Evolutionary conservation across 2,888 invertebrate species (phyloP).

Genomic region (Athalia cordata): DNA sequence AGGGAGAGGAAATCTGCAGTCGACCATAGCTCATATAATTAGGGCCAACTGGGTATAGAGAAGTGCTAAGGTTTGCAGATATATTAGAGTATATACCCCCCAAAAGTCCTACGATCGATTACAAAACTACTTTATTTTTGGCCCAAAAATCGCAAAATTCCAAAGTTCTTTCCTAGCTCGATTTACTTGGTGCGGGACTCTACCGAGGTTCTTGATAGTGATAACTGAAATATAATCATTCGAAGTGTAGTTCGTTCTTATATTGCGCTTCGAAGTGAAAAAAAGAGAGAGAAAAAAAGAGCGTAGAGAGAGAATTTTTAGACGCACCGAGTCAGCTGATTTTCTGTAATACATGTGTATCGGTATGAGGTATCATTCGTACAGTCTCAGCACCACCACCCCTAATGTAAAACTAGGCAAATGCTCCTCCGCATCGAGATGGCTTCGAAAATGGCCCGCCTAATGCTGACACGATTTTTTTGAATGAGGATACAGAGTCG

Average conservation of each 20-base stretch:
- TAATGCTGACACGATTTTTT: conserved; percentile 44
- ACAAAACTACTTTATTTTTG: too few species aligned
- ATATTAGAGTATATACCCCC: too few species aligned
- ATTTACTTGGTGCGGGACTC: too few species aligned
- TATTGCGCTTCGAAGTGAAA: not conserved
- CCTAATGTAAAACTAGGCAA: conserved; percentile 18
- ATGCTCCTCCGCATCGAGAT: conserved; percentile 33
- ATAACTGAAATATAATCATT: too few species aligned
- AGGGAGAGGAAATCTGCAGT: too few species aligned
- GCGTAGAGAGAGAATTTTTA: not conserved
- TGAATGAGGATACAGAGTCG: conserved; percentile 22
- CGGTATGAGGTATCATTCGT: not conserved
- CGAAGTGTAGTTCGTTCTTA: not conserved
- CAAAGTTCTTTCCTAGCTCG: too few species aligned
- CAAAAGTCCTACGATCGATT: too few species aligned
- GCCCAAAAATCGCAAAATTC: too few species aligned
- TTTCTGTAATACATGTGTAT: not conserved
- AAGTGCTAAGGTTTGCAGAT: too few species aligned
- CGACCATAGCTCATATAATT: too few species aligned
- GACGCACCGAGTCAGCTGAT: conserved; percentile 41
- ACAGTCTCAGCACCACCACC: not conserved
- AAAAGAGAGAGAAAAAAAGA: conserved; percentile 6
- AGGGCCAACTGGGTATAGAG: too few species aligned
- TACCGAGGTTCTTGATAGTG: too few species aligned
- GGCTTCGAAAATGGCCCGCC: conserved; percentile 32